A percentile compares a stretch with the other conserved stretches of the same genome.
Conservation (phyloP, 1,140 invertebrate species). For the Drosophila bocqueti region DNA sequence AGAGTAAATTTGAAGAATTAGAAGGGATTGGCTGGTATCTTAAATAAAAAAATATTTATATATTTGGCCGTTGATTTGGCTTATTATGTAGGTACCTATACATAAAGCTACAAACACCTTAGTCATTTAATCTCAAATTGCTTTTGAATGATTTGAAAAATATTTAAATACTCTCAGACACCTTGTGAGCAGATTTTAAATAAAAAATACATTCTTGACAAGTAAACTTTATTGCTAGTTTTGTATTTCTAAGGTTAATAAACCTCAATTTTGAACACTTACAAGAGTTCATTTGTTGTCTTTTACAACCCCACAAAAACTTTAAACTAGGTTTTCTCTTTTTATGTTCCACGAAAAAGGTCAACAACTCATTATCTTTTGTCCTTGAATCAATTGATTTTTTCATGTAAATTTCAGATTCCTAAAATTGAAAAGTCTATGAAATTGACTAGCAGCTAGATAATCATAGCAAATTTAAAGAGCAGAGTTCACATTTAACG, state of each 20-base stretch:
- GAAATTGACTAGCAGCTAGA: slow-evolving; percentile 7
- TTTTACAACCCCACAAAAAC: neutral
- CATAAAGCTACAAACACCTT: neutral
- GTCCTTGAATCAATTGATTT: neutral
- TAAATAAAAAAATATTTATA: neutral
- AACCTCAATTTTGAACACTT: too few relatives aligned
- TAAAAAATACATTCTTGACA: neutral
- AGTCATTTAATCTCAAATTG: too few relatives aligned
- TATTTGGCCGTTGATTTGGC: too few relatives aligned
- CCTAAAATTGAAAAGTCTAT: neutral
- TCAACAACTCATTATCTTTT: neutral
- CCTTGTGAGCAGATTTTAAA: too few relatives aligned
- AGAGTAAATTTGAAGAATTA: neutral
- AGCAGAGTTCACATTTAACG: slow-evolving; percentile 15
- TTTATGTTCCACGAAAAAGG: neutral
- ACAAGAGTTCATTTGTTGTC: neutral
- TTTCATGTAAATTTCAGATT: neutral
- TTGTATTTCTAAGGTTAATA: neutral
- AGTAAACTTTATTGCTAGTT: neutral
- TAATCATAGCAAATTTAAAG: slow-evolving; percentile 13
- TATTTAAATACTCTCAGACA: too few relatives aligned
- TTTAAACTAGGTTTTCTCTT: neutral
- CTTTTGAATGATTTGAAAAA: too few relatives aligned
- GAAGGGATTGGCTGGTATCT: neutral
- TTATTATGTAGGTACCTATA: neutral